phyloP scores from a whole-genome alignment of 2,113 vertebrate genomes.

The human region DNA sequence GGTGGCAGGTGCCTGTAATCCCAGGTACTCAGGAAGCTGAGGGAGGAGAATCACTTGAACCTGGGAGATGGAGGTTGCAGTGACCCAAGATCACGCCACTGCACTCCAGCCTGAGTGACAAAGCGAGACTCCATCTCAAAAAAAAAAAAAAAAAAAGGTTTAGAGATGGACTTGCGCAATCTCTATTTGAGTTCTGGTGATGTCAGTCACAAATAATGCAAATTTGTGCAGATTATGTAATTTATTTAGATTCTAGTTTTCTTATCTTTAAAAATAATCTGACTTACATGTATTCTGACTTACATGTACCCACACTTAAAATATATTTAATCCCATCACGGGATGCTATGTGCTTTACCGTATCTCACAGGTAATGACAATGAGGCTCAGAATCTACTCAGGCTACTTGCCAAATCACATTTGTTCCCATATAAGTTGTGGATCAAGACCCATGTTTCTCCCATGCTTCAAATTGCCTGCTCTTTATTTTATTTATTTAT shows the following conservation, averaged over 20 bases:
- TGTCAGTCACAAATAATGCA: not conserved
- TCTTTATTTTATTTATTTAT: not conserved
- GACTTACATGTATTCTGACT: not conserved
- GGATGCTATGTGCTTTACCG: not conserved
- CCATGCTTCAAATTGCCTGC: not conserved
- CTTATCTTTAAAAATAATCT: not conserved
- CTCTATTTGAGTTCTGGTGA: not conserved
- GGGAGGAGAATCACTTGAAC: too few species aligned
- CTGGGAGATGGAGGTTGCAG: too few species aligned
- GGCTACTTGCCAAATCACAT: not conserved
- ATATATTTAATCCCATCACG: not conserved
- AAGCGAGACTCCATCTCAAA: too few species aligned
- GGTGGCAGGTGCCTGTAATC: too few species aligned
- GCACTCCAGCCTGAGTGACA: too few species aligned
- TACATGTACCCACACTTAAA: not conserved
- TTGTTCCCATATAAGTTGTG: not conserved
- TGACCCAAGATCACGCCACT: too few species aligned
- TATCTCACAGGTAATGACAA: not conserved
- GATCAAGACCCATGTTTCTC: not conserved
- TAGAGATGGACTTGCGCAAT: not conserved
- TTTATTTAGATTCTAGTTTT: constrained; percentile 20
- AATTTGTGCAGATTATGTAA: not conserved
- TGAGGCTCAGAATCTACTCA: not conserved
- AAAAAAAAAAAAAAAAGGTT: not conserved
- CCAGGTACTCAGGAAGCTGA: too few species aligned